Conservation (phyloP, 2,797 vertebrate species). For the Buphagus erythrorhynchus region DNA sequence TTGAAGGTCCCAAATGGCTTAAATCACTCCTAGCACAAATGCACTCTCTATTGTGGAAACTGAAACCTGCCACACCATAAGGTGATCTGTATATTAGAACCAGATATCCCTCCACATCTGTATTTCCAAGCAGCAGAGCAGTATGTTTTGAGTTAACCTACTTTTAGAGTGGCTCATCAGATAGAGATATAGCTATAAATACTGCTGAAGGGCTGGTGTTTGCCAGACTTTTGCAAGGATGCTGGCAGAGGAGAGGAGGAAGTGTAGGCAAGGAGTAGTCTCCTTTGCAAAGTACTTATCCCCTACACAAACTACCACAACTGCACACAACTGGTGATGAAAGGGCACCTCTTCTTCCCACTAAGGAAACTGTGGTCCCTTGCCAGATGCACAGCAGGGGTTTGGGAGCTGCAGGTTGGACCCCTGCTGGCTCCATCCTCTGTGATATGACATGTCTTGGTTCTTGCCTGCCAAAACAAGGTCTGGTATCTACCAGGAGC, state of each 20-base stretch:
- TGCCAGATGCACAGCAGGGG: not conserved
- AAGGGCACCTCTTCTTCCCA: not conserved
- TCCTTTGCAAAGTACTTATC: not conserved
- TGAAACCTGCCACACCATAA: slow-evolving; percentile 71
- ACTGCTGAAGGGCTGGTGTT: not conserved
- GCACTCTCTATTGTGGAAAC: slow-evolving; percentile 72
- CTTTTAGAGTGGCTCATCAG: slow-evolving; percentile 57
- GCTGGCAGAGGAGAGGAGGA: not conserved
- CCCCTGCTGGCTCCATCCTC: not conserved
- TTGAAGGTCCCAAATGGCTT: slow-evolving; percentile 72
- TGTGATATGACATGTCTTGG: not conserved
- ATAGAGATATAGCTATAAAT: slow-evolving; percentile 50
- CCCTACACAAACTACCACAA: not conserved
- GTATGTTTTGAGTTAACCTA: slow-evolving; percentile 66
- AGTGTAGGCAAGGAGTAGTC: not conserved
- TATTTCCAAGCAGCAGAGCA: slow-evolving; percentile 15
- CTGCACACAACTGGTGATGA: no score
- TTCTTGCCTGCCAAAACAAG: not conserved
- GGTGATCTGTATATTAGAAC: slow-evolving; percentile 71
- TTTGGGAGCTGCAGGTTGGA: not conserved
- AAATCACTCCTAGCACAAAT: slow-evolving; percentile 68
- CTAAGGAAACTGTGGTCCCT: not conserved
- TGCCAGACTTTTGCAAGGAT: not conserved
- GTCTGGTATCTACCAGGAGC: not conserved
- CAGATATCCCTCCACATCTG: slow-evolving; percentile 65